A percentile compares a stretch with the other conserved stretches of the same genome.
Conservation (phyloP, 2,797 vertebrate genomes). For the Caiman crocodilus region DNA sequence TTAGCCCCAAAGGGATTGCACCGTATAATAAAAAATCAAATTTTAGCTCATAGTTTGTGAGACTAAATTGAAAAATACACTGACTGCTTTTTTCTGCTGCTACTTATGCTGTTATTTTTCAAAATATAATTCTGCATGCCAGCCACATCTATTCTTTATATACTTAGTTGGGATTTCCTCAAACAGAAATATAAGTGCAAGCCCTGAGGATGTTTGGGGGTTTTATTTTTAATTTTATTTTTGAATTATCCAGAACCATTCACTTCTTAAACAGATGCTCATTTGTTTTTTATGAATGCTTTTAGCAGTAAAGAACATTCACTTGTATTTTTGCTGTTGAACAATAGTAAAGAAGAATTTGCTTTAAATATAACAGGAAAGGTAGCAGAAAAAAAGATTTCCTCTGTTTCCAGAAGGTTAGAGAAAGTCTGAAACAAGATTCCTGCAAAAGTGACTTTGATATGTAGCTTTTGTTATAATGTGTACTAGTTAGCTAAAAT, state of each 20-base stretch:
- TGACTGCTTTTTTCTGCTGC: fast-evolving
- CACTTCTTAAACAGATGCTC: neutral
- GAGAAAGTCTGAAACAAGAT: neutral
- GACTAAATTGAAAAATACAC: neutral
- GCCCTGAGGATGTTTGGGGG: neutral
- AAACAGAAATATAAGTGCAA: neutral
- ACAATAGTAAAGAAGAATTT: neutral
- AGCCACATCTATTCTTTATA: neutral
- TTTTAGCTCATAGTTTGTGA: neutral
- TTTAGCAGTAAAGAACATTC: neutral
- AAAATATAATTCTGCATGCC: neutral
- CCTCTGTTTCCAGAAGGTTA: neutral
- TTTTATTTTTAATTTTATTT: conserved; percentile 2
- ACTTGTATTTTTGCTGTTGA: neutral
- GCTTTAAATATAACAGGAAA: neutral
- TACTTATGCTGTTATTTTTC: neutral
- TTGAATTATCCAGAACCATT: neutral
- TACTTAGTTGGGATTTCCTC: neutral
- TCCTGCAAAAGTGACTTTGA: neutral
- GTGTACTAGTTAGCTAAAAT: neutral
- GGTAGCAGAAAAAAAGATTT: neutral
- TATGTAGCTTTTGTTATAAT: neutral
- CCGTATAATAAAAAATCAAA: neutral
- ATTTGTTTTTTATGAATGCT: neutral
- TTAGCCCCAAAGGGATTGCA: neutral